Evolutionary conservation across 1,140 invertebrate genomes (phyloP), one percentile per base, ranked within the genome.

Genomic region (Pachypeltis micranthus): DNA sequence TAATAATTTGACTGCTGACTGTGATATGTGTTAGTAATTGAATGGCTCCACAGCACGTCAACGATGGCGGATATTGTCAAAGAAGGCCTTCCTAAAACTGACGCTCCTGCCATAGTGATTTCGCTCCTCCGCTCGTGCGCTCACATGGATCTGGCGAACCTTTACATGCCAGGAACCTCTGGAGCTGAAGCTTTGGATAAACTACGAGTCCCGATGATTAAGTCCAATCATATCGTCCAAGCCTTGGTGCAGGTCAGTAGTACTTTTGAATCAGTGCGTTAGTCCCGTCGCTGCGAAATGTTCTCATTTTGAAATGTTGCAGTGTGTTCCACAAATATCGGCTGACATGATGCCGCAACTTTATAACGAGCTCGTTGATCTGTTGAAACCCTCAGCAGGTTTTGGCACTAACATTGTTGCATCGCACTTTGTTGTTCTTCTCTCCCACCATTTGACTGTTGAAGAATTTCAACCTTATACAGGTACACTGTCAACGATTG

Each of bases 291-390:
- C n/a, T n/a, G n/a, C n/a, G n/a, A n/a, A n/a, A n/a, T n/a, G n/a
- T n/a, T n/a, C n/a, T n/a, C n/a, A n/a, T n/a, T 28, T 29, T 59
- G 27, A n/a, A 16, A 2, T 59, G 70, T 75, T 78, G 25, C 74
- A 91, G 84, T 92, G 90, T 71, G 81, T 94, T 64, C 88, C 88
- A 65, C 91, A 85, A 72, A 81, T 93, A 29, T 87, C 91, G 73
- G 83, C 81, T 31, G 75, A 81, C 2, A 83, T 84, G 47, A 77
- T 93, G 68, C 84, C 87, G 69, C 84, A 88, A 62, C 81, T 93
- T 69, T 79, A 93, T 16, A 88, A 90, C 2, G 83, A 85, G 70
- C 76, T 96, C 0, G 76, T 88, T 27, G 92, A 96, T 63, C 75
- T 94, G 44, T 84, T 93, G 66, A 90, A 86, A 67, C 83, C 82